A percentile compares a stretch with the other conserved stretches of the same genome.
phyloP scores from a whole-genome alignment of 1,140 invertebrate species.

The Apis cerana region DNA sequence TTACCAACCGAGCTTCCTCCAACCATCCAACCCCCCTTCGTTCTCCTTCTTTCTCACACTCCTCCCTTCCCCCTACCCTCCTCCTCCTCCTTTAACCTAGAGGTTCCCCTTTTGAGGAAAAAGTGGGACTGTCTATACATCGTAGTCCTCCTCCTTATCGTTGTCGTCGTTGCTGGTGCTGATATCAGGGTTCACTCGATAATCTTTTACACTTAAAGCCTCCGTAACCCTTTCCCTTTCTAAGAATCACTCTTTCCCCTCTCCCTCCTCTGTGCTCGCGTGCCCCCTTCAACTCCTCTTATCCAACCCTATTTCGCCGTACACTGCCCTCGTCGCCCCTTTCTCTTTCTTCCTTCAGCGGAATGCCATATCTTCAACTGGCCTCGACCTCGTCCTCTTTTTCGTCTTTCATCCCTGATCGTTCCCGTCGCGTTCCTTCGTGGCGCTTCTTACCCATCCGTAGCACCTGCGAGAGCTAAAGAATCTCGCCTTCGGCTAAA shows the following conservation, averaged over 20 bases:
- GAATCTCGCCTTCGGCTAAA: slow-evolving; percentile 8
- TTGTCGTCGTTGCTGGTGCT: slow-evolving; percentile 32
- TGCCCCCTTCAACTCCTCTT: neutral
- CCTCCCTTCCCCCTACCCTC: slow-evolving; percentile 21
- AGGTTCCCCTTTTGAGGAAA: slow-evolving; percentile 61
- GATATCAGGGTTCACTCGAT: slow-evolving; percentile 67
- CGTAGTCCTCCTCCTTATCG: slow-evolving; percentile 51
- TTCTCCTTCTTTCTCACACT: slow-evolving; percentile 50
- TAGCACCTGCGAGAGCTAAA: slow-evolving; percentile 26
- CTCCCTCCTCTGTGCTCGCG: slow-evolving; percentile 12
- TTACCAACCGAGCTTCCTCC: slow-evolving; percentile 59
- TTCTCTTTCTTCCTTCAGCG: neutral
- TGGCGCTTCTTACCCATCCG: slow-evolving; percentile 13
- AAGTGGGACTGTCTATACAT: slow-evolving; percentile 55
- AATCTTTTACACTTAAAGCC: slow-evolving; percentile 77
- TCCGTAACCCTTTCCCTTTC: slow-evolving; percentile 72
- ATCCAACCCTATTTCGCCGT: slow-evolving; percentile 19
- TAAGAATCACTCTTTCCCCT: neutral
- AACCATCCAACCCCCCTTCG: slow-evolving; percentile 55
- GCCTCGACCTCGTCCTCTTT: neutral
- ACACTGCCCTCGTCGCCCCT: slow-evolving; percentile 1
- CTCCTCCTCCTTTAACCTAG: slow-evolving; percentile 27
- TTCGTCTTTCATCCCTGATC: neutral
- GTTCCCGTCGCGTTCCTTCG: neutral
- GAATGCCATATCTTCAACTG: neutral